Percentiles rank a stretch among this genome's conserved stretches.
phyloP scores from a whole-genome alignment of 2,797 vertebrate species.

The Sebastolobus alascanus region DNA sequence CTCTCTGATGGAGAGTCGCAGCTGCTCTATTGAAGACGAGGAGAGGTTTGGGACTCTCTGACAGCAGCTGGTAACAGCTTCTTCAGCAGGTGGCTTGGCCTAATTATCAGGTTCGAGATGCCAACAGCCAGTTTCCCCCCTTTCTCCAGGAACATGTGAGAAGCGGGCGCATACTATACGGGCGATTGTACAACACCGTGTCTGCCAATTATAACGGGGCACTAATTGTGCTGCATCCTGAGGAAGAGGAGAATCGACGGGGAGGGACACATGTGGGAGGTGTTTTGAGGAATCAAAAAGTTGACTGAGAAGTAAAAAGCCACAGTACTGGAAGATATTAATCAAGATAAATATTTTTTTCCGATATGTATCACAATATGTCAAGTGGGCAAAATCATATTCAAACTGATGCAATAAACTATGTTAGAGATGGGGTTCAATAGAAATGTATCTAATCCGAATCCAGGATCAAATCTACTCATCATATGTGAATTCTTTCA shows the following conservation, averaged over 20 bases:
- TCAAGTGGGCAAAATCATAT: not conserved
- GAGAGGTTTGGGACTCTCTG: conserved; percentile 57
- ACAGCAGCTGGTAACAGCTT: conserved; percentile 78
- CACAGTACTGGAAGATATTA: not conserved
- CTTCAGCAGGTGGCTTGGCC: conserved; percentile 79
- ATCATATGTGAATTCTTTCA: not conserved
- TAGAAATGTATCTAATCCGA: not conserved
- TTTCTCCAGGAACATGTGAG: conserved; percentile 47
- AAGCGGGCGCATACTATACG: conserved; percentile 46
- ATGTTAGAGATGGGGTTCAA: not conserved
- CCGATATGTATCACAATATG: not conserved
- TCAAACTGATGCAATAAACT: not conserved
- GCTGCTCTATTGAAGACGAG: conserved; percentile 75
- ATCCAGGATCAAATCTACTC: not conserved
- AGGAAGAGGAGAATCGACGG: conserved; percentile 40
- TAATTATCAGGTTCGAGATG: conserved; percentile 71
- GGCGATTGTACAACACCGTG: conserved; percentile 32
- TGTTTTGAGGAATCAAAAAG: not conserved
- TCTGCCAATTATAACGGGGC: conserved; percentile 40
- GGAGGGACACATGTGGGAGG: conserved; percentile 30
- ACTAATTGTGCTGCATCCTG: conserved; percentile 60
- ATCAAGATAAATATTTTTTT: not conserved
- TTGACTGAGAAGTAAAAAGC: not conserved
- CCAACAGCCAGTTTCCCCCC: conserved; percentile 60
- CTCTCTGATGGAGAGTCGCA: conserved; percentile 68